These are phyloP conservation scores for Ichneumon xanthorius DNA, from an alignment of 2,888 invertebrate species.

Conservation along the genomic window DNA sequence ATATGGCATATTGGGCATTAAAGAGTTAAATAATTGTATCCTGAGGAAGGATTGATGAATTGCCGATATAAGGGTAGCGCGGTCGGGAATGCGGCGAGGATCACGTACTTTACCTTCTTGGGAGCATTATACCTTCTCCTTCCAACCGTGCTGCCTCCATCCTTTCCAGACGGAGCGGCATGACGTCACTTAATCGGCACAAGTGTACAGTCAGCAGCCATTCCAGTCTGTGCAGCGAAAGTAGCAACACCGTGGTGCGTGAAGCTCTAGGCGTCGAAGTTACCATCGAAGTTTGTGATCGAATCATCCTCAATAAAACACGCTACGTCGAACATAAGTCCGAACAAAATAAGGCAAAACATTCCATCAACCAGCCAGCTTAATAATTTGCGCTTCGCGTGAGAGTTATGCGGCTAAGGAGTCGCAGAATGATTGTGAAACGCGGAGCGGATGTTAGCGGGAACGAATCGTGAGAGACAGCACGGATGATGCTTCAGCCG, in stretches of 20 bases:
- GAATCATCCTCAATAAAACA: conserved; percentile 6
- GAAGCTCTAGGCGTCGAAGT: not conserved
- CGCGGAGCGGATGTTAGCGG: conserved; percentile 56
- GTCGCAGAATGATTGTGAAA: conserved; percentile 59
- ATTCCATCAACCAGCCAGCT: not conserved
- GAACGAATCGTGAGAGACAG: conserved; percentile 54
- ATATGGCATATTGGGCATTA: not conserved
- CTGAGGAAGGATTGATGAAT: not conserved
- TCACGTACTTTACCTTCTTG: conserved; percentile 56
- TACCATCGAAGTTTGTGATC: not conserved
- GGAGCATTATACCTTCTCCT: conserved; percentile 53
- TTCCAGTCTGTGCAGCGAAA: conserved; percentile 67
- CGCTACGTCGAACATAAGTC: not conserved
- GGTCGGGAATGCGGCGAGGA: conserved; percentile 24
- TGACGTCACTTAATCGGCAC: conserved; percentile 71
- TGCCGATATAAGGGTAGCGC: not conserved
- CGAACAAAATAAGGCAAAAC: not conserved
- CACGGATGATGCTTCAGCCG: conserved; percentile 51
- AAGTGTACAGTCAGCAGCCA: conserved; percentile 70
- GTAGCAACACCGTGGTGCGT: conserved; percentile 46
- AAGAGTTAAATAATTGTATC: not conserved
- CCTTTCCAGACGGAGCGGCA: conserved; percentile 55
- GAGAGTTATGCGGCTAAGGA: conserved; percentile 32
- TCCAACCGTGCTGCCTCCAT: conserved; percentile 54
- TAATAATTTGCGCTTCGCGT: not conserved